Conservation (phyloP, 2,888 invertebrate genomes). For the Alviniconcha strummeri region DNA sequence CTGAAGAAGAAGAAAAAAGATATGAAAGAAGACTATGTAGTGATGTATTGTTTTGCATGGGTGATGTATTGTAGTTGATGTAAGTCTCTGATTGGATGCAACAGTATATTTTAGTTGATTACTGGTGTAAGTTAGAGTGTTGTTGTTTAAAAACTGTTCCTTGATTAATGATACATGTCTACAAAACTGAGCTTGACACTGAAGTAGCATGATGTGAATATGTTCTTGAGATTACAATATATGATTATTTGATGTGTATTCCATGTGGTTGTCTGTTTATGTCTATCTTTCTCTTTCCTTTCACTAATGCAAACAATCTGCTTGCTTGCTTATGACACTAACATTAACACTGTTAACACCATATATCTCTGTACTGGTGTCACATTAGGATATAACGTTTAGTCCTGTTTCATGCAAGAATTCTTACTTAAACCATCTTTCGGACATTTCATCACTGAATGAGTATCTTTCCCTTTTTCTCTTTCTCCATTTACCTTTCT, state of each 20-base stretch:
- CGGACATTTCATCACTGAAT: constrained; percentile 17
- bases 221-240: background rate
- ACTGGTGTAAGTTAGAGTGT: too few relatives aligned
- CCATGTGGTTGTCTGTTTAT: background rate
- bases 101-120: too few relatives aligned
- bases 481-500: too few relatives aligned
- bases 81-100: too few relatives aligned
- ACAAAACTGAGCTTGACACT: too few relatives aligned
- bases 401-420: constrained; percentile 25
- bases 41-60: background rate
- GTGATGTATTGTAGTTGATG: too few relatives aligned
- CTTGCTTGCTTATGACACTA: constrained; percentile 3
- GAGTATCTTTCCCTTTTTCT: background rate
- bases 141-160: too few relatives aligned
- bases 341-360: background rate
- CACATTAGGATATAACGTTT: too few relatives aligned
- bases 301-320: background rate
- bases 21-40: background rate
- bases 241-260: background rate
- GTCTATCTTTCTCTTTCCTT: background rate
- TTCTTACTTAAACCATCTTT: constrained; percentile 21
- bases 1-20: background rate
- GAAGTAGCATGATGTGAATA: too few relatives aligned
- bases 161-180: too few relatives aligned
- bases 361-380: too few relatives aligned